Evolutionary conservation across 2,888 invertebrate species (phyloP), one percentile per base, ranked within the genome.

Genomic region (Ophioninae sp.): DNA sequence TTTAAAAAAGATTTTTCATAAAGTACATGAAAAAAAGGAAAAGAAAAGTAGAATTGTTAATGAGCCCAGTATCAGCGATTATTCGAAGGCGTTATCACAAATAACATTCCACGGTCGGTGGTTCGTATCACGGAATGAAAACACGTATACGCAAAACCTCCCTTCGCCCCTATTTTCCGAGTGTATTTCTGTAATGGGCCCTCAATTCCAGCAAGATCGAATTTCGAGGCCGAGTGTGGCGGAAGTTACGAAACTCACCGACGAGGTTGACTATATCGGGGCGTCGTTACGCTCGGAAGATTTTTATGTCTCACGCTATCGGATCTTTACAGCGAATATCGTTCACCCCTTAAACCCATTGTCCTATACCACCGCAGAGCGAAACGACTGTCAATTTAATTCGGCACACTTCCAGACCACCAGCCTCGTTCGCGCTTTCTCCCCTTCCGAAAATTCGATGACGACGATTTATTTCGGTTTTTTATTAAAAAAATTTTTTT

Each of bases 151-250:
- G 50, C 30, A 30, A 30, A 57, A 70, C 37, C n/a, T 70, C 39
- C 37, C 39, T 59, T 39, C 37, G 8, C 59, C 21, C 37, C 20
- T 56, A 21, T 70, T 70, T 23, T 39, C 57, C 20, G 20, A 59
- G 39, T 39, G 44, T 39, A 39, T 70, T 57, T 57, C 39, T 20
- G n/a, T 39, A 70, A 59, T 70, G 59, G 59, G n/a, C 70, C 59
- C 57, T 39, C 39, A 59, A 70, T n/a, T 59, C 59, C 8, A n/a
- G 59, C 20, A 21, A 56, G 59, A 70, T 70, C 59, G 59, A 70
- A 70, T 70, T 69, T 59, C 59, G 59, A 59, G 30, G 3, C 30
- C 8, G 30, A 30, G n/a, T 23, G 21, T 7, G 6, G n/a, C 44
- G 68, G 68, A 23, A 17, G 17, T 50, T 21, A 17, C 41, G 50